Evolutionary conservation across 1,140 invertebrate species (phyloP).

Genomic region (Sycophila sp.): DNA sequence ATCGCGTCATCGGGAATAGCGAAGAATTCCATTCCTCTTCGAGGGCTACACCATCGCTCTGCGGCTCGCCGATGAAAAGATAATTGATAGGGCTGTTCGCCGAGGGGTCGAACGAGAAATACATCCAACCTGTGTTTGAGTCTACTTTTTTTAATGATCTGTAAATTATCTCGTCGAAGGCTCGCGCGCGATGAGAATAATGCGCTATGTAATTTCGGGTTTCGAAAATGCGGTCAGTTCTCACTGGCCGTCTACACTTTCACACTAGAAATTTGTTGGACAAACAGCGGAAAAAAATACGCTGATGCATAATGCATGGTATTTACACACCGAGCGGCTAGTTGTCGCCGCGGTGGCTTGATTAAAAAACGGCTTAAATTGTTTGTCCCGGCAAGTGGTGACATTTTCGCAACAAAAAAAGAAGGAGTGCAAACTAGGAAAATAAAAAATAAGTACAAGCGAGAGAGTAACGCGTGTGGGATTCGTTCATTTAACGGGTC

Average conservation of each 20-base stretch:
- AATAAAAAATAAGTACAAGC: neutral
- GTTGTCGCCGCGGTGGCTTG: no score
- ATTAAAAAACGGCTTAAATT: no score
- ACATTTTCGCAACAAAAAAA: no score
- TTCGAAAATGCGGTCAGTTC: neutral
- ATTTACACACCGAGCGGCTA: no score
- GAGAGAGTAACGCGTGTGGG: neutral
- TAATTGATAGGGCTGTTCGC: conserved; percentile 26
- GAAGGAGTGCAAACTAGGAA: neutral
- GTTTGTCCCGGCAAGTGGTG: no score
- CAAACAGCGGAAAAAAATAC: no score
- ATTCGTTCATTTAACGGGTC: neutral
- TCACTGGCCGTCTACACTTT: no score
- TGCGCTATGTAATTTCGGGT: neutral
- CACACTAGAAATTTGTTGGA: no score
- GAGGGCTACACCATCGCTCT: neutral
- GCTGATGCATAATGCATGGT: no score
- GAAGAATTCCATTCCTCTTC: conserved; percentile 26
- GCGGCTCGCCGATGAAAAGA: conserved; percentile 21
- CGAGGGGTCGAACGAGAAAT: neutral
- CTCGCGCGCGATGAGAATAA: no score
- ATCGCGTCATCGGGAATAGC: conserved; percentile 2
- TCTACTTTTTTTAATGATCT: conserved; percentile 18
- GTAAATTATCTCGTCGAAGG: conserved; percentile 34
- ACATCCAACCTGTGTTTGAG: neutral